These are phyloP conservation scores for Clarias magur DNA, from an alignment of 2,113 vertebrate species.

Conservation along the genomic window DNA sequence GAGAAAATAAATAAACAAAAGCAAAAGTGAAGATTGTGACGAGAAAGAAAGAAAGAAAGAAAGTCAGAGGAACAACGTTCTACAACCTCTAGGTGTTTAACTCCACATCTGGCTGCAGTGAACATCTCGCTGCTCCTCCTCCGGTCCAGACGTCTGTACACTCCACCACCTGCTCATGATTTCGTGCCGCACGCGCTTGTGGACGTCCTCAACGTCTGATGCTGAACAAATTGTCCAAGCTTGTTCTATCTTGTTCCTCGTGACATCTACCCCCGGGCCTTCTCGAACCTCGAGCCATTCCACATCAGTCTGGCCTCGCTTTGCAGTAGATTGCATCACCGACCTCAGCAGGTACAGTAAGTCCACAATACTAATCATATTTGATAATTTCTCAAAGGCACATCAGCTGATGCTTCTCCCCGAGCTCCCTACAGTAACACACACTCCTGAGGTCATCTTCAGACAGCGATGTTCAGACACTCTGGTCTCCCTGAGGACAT, in stretches of 20 bases:
- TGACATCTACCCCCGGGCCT: background rate
- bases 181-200: background rate
- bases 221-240: background rate
- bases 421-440: background rate
- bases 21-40: background rate
- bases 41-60: background rate
- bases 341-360: background rate
- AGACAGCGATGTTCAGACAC: background rate
- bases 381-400: background rate
- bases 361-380: background rate
- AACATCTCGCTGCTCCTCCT: background rate
- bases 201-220: background rate
- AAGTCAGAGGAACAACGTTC: background rate
- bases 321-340: background rate
- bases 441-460: background rate
- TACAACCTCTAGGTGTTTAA: background rate
- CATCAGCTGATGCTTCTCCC: background rate
- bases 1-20: background rate
- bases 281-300: background rate
- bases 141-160: background rate
- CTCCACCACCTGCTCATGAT: background rate
- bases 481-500: background rate
- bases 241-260: background rate
- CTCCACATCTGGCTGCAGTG: background rate
- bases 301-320: background rate